These are phyloP conservation scores for Zosterops hypoxanthus DNA, from an alignment of 2,113 vertebrate genomes.

Conservation along the genomic window DNA sequence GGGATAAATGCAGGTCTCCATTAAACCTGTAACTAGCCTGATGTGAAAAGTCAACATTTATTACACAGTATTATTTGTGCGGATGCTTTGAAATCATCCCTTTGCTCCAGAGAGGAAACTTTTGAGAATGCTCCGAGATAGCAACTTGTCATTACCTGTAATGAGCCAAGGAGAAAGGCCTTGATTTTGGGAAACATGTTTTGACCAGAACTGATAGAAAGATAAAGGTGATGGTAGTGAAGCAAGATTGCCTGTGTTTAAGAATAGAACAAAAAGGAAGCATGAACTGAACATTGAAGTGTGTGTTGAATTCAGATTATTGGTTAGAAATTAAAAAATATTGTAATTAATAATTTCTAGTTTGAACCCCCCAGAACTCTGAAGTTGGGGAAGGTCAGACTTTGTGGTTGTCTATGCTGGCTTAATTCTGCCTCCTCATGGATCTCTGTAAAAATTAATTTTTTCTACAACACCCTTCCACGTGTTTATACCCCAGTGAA, in stretches of 20 bases:
- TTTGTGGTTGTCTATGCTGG: accelerated
- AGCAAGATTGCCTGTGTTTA: background rate
- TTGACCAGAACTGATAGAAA: background rate
- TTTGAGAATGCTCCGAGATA: background rate
- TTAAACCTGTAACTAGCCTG: constrained; percentile 50
- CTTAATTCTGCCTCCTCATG: background rate
- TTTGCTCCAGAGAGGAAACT: constrained; percentile 13
- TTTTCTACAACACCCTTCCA: background rate
- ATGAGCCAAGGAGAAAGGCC: background rate
- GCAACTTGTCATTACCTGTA: constrained; percentile 29
- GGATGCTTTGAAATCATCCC: background rate
- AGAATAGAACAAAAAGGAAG: background rate
- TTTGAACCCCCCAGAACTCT: background rate
- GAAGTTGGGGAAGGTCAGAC: background rate
- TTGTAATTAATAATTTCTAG: background rate
- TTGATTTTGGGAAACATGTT: background rate
- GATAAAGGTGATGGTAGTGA: background rate
- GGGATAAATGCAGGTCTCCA: constrained; percentile 41
- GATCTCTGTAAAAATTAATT: background rate
- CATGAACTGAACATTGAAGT: background rate
- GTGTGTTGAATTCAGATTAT: accelerated
- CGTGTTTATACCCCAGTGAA: background rate
- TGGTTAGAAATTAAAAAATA: background rate
- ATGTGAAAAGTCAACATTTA: constrained; percentile 49
- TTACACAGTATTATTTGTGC: constrained; percentile 7